Evolutionary conservation across 2,113 vertebrate genomes (phyloP).

Genomic region (Saguinus midas): DNA sequence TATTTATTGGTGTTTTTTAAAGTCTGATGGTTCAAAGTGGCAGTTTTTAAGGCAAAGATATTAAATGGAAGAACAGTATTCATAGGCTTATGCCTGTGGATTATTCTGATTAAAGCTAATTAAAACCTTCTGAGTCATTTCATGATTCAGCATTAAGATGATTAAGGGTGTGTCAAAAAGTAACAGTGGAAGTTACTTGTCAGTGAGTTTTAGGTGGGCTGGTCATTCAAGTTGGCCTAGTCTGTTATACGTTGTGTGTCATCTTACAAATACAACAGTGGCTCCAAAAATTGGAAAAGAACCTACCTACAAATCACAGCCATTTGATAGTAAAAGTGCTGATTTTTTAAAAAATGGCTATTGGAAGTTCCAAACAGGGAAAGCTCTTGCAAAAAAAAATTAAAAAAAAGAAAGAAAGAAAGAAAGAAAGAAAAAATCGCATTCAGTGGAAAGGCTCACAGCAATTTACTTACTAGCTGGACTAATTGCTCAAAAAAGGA

Average conservation of each 20-base stretch:
- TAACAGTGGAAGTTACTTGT: background rate
- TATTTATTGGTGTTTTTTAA: background rate
- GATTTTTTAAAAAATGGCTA: background rate
- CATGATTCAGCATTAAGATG: background rate
- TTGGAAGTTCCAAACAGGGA: background rate
- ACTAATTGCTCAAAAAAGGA: background rate
- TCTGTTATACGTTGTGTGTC: background rate
- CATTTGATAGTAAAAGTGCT: background rate
- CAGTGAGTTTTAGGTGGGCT: background rate
- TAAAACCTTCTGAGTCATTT: background rate
- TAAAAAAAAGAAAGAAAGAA: background rate
- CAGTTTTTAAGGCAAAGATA: background rate
- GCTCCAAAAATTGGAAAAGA: background rate
- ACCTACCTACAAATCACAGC: background rate
- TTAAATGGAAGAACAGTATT: background rate
- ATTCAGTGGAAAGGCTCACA: background rate
- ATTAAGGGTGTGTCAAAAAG: background rate
- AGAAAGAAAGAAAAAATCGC: background rate
- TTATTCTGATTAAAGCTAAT: background rate
- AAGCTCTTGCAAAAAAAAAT: no score
- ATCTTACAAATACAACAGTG: background rate
- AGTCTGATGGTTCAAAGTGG: background rate
- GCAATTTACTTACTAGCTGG: background rate
- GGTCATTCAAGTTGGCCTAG: background rate
- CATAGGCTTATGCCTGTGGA: background rate